Conservation (phyloP, 2,797 vertebrate species). For the Scomberomorus guttatus region DNA sequence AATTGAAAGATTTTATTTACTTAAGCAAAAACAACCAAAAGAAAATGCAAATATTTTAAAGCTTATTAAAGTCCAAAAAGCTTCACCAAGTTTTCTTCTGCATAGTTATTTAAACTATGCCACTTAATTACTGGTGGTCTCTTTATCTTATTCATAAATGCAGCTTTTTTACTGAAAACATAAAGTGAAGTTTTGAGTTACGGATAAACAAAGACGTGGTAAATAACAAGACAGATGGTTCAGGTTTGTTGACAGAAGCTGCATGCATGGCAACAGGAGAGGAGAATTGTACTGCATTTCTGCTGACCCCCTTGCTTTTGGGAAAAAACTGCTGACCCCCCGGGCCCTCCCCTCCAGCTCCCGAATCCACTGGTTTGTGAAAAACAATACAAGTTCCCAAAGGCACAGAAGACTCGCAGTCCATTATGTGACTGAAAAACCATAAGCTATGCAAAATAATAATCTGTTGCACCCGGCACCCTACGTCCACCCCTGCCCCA, state of each 20-base stretch:
- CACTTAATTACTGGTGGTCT: conserved; percentile 66
- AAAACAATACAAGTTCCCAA: conserved; percentile 62
- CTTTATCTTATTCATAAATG: conserved; percentile 77
- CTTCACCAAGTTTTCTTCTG: conserved; percentile 42
- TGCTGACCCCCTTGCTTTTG: conserved; percentile 80
- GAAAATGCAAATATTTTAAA: conserved; percentile 59
- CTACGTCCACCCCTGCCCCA: background rate
- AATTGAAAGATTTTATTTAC: conserved; percentile 56
- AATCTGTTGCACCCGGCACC: conserved; percentile 42
- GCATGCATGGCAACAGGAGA: conserved; percentile 68
- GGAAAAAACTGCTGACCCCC: conserved; percentile 71
- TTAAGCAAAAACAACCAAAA: conserved; percentile 22
- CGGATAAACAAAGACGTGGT: conserved; percentile 63
- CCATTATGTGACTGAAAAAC: conserved; percentile 57
- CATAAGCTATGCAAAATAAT: conserved; percentile 61
- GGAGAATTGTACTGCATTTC: conserved; percentile 64
- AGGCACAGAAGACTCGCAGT: conserved; percentile 53
- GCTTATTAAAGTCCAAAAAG: conserved; percentile 14
- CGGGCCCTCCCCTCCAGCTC: conserved; percentile 15
- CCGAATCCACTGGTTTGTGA: conserved; percentile 58
- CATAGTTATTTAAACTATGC: conserved; percentile 62
- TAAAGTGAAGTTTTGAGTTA: conserved; percentile 64
- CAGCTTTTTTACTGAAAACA: conserved; percentile 65
- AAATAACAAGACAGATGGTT: conserved; percentile 83
- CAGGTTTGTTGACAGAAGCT: conserved; percentile 76